phyloP scores from a whole-genome alignment of 1,140 invertebrate species.

The Dendrolimus kikuchii region DNA sequence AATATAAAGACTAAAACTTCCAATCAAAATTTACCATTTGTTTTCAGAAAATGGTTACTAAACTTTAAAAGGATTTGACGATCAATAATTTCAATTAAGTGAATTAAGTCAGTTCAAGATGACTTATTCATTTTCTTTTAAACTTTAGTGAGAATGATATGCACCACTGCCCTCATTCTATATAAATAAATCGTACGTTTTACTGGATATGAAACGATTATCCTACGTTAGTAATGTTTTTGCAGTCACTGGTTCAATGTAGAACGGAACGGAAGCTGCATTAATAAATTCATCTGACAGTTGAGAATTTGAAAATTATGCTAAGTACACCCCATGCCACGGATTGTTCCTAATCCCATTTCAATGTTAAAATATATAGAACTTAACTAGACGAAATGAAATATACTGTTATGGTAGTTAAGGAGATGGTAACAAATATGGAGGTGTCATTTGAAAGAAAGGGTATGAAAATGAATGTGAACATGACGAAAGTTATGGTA shows the following conservation, averaged over 20 bases:
- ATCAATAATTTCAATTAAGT: neutral
- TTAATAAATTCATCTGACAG: slow-evolving; percentile 16
- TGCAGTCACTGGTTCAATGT: slow-evolving; percentile 1
- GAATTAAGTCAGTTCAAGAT: too few relatives aligned
- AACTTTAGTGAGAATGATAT: slow-evolving; percentile 17
- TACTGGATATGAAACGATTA: slow-evolving; percentile 15
- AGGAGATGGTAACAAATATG: neutral
- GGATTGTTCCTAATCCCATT: slow-evolving; percentile 13
- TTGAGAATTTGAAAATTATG: slow-evolving; percentile 21
- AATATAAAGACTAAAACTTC: too few relatives aligned
- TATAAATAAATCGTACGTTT: slow-evolving; percentile 16
- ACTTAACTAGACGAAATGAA: slow-evolving; percentile 10
- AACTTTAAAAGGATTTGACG: too few relatives aligned
- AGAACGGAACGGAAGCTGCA: slow-evolving; percentile 3
- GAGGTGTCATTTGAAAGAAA: too few relatives aligned
- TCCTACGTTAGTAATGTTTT: slow-evolving; percentile 9
- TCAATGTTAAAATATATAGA: slow-evolving; percentile 16
- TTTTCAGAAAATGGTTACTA: too few relatives aligned
- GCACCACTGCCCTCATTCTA: slow-evolving; percentile 9
- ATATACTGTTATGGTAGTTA: slow-evolving; percentile 7
- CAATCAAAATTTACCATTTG: too few relatives aligned
- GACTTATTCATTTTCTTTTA: neutral
- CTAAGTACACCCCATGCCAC: slow-evolving; percentile 4
- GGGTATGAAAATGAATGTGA: too few relatives aligned
- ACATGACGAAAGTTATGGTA: too few relatives aligned